Percentiles rank a stretch among this genome's conserved stretches.
These are phyloP conservation scores for Priapulus caudatus DNA, from an alignment of 2,888 invertebrate genomes.

Conservation along the genomic window DNA sequence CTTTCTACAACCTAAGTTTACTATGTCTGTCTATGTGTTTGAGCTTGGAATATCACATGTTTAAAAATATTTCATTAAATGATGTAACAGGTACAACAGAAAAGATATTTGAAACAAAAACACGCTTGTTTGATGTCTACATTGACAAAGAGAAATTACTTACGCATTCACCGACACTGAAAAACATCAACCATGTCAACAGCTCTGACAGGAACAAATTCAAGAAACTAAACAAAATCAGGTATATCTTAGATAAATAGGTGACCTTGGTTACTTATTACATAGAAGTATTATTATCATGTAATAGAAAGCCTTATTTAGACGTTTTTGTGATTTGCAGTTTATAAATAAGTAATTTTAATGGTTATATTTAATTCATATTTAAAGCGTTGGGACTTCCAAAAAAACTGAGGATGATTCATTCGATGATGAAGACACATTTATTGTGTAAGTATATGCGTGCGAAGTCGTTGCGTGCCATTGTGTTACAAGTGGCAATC, in stretches of 20 bases:
- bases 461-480: too few species aligned
- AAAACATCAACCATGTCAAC: constrained; percentile 35
- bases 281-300: constrained; percentile 11
- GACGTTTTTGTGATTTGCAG: background rate
- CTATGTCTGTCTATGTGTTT: too few species aligned
- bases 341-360: background rate
- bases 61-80: too few species aligned
- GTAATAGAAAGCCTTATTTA: background rate
- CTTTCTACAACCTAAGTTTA: too few species aligned
- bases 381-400: too few species aligned
- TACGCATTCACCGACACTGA: constrained; percentile 29
- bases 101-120: constrained; percentile 41
- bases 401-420: constrained; percentile 31
- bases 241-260: constrained; percentile 25
- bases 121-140: constrained; percentile 38
- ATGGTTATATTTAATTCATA: constrained; percentile 7
- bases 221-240: constrained; percentile 29
- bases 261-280: constrained; percentile 3
- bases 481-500: too few species aligned
- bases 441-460: constrained; percentile 33
- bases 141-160: constrained; percentile 38
- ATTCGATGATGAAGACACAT: constrained; percentile 34
- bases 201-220: constrained; percentile 36
- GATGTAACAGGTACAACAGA: constrained; percentile 38
- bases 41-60: too few species aligned